Percentiles rank a stretch among this genome's conserved stretches.
These are phyloP conservation scores for Lynx canadensis DNA, from an alignment of 2,113 vertebrate species.

Conservation along the genomic window DNA sequence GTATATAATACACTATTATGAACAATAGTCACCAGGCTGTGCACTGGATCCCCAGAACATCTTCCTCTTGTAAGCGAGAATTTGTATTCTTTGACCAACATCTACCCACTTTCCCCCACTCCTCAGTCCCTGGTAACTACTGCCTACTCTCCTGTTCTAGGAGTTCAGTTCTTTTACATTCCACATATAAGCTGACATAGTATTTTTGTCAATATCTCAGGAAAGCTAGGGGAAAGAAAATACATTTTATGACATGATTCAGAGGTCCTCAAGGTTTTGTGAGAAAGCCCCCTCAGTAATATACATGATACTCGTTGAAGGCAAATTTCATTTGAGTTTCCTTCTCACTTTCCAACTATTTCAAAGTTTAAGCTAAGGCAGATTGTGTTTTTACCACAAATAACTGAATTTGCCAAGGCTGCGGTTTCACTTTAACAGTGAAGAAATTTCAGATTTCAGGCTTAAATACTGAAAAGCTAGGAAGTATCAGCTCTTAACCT, in stretches of 20 bases:
- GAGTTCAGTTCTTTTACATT: background rate
- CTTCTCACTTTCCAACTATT: background rate
- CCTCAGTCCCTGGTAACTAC: background rate
- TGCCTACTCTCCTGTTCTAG: background rate
- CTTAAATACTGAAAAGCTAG: background rate
- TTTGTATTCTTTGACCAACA: background rate
- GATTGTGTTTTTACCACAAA: background rate
- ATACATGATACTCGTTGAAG: background rate
- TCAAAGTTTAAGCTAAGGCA: background rate
- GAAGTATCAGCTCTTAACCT: background rate
- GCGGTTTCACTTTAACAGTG: background rate
- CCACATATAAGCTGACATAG: no score
- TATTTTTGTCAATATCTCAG: background rate
- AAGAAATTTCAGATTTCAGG: background rate
- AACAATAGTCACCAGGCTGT: background rate
- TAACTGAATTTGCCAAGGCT: background rate
- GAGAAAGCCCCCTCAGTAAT: background rate
- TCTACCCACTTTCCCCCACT: fast-evolving
- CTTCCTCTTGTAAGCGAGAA: background rate
- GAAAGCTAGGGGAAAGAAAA: background rate
- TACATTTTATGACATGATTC: background rate
- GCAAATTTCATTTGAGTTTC: background rate
- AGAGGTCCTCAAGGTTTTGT: background rate
- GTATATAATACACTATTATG: background rate
- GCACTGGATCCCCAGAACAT: background rate